phyloP scores from a whole-genome alignment of 2,888 invertebrate genomes.

The Aporophyla lueneburgensis region DNA sequence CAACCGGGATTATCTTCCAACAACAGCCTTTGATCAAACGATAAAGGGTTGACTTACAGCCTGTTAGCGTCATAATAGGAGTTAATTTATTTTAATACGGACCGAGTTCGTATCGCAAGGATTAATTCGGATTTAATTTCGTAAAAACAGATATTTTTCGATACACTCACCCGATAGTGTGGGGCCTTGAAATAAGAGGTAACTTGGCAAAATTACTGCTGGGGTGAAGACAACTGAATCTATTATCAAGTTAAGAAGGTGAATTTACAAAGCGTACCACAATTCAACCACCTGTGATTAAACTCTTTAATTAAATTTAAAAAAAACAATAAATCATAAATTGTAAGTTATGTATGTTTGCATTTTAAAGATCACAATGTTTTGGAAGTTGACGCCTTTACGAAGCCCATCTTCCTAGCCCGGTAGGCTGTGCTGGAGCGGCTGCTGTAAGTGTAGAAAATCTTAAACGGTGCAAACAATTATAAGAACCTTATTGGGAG shows the following conservation, averaged over 20 bases:
- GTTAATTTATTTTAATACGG: constrained; percentile 48
- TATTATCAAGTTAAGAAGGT: not conserved
- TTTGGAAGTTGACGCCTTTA: too few relatives aligned
- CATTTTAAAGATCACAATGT: too few relatives aligned
- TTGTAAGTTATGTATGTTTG: not conserved
- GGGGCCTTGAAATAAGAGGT: constrained; percentile 8
- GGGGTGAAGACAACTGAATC: not conserved
- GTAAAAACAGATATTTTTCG: constrained; percentile 47
- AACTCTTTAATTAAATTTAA: not conserved
- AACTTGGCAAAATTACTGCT: too few relatives aligned
- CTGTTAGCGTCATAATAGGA: constrained; percentile 37
- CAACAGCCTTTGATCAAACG: constrained; percentile 35
- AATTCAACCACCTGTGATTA: not conserved
- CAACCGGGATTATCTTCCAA: constrained; percentile 6
- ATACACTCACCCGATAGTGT: constrained; percentile 23
- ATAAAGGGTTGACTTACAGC: constrained; percentile 18
- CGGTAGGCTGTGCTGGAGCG: too few relatives aligned
- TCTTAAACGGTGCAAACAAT: too few relatives aligned
- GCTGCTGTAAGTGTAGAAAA: too few relatives aligned
- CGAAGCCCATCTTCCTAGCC: too few relatives aligned
- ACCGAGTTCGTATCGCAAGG: constrained; percentile 18
- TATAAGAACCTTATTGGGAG: too few relatives aligned
- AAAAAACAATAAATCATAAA: not conserved
- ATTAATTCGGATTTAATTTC: constrained; percentile 48
- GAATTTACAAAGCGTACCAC: not conserved